Percentiles rank a stretch among this genome's conserved stretches.
These are phyloP conservation scores for Pristiophorus japonicus DNA, from an alignment of 2,113 vertebrate species.

Conservation along the genomic window DNA sequence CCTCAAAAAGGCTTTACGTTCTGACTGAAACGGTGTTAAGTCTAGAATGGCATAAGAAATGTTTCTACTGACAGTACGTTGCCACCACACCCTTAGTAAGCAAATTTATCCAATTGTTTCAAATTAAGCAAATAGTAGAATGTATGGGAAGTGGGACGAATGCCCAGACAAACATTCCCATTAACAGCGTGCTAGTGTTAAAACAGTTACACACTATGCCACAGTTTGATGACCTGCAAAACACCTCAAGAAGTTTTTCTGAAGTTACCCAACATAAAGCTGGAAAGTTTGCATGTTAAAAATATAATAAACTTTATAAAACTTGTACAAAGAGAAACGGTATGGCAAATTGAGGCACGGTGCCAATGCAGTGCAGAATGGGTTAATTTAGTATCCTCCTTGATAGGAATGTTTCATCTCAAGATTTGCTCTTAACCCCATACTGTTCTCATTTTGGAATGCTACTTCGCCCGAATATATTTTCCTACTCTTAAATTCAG, in stretches of 20 bases:
- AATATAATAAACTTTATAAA: not conserved
- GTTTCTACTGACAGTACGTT: not conserved
- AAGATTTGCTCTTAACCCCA: not conserved
- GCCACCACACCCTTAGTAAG: not conserved
- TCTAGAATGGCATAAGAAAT: not conserved
- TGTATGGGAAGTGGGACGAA: not conserved
- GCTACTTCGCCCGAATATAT: conserved; percentile 38
- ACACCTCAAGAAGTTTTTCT: not conserved
- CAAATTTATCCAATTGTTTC: conserved; percentile 33
- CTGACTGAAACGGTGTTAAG: not conserved
- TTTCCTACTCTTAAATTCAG: conserved; percentile 59
- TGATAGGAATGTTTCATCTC: not conserved
- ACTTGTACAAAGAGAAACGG: not conserved
- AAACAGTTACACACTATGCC: not conserved
- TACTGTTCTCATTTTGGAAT: not conserved
- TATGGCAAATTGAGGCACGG: not conserved
- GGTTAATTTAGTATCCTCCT: not conserved
- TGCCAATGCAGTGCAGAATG: not conserved
- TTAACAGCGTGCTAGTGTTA: not conserved
- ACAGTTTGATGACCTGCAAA: not conserved
- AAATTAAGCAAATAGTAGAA: conserved; percentile 19
- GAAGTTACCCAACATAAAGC: not conserved
- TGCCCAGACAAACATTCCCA: conserved; percentile 14
- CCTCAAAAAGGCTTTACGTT: not conserved
- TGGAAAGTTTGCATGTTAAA: not conserved